Percentiles rank a stretch among this genome's conserved stretches.
phyloP scores from a whole-genome alignment of 2,797 vertebrate species.

The Benthosema pterotum region DNA sequence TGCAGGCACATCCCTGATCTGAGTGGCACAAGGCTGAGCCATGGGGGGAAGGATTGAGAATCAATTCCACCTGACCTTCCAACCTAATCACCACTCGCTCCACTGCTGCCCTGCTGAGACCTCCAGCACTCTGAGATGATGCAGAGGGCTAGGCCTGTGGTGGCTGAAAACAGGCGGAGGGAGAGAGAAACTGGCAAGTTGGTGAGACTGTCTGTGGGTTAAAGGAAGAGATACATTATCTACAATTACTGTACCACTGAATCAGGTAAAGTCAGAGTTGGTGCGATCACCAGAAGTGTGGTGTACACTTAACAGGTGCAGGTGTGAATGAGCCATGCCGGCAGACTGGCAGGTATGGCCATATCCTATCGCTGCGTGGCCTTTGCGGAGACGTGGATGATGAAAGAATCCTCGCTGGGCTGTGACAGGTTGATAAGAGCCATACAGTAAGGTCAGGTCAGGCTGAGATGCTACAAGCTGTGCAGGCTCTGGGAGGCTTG shows the following conservation, averaged over 20 bases:
- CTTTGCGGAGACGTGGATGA: background rate
- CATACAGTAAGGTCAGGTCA: slow-evolving; percentile 2
- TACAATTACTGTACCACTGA: too few species aligned
- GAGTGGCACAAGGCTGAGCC: slow-evolving; percentile 62
- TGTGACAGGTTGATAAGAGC: slow-evolving; percentile 4
- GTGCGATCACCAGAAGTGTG: too few species aligned
- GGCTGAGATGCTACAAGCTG: slow-evolving; percentile 5
- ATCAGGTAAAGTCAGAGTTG: too few species aligned
- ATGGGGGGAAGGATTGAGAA: slow-evolving; percentile 74
- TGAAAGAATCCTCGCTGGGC: background rate
- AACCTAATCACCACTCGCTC: slow-evolving; percentile 77
- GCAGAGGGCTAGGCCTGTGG: slow-evolving; percentile 32
- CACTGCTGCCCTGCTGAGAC: slow-evolving; percentile 60
- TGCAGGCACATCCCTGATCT: slow-evolving; percentile 45
- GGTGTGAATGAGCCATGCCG: background rate
- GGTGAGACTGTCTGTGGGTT: too few species aligned
- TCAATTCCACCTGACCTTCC: slow-evolving; percentile 84
- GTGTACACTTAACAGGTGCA: too few species aligned
- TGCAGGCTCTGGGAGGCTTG: slow-evolving; percentile 3
- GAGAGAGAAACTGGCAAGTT: background rate
- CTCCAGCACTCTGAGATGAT: slow-evolving; percentile 49
- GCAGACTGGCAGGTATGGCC: background rate
- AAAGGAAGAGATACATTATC: too few species aligned
- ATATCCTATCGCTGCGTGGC: background rate
- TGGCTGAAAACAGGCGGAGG: slow-evolving; percentile 16